phyloP scores from a whole-genome alignment of 2,888 invertebrate species.

The Callyntrura guangdongensis region DNA sequence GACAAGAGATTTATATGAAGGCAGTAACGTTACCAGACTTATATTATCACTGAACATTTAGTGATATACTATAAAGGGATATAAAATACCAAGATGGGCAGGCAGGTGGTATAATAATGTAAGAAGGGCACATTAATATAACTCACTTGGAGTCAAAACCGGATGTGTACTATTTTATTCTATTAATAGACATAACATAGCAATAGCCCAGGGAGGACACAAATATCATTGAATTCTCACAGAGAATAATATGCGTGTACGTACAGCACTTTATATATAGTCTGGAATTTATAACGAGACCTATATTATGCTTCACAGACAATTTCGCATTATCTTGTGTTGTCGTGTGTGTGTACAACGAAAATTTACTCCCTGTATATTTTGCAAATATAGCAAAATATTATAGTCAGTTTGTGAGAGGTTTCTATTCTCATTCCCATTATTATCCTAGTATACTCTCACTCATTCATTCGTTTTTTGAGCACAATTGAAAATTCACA shows the following conservation, averaged over 20 bases:
- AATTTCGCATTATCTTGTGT: constrained; percentile 23
- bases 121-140: constrained; percentile 68
- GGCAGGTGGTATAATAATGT: constrained; percentile 78
- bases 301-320: not conserved
- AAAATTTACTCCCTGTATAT: constrained; percentile 16
- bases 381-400: not conserved
- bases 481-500: constrained; percentile 34
- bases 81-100: constrained; percentile 62
- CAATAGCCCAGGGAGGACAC: constrained; percentile 25
- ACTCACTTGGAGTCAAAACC: constrained; percentile 72
- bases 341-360: constrained; percentile 7
- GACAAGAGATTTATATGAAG: not conserved
- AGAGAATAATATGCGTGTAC: not conserved
- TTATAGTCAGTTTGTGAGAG: constrained; percentile 9
- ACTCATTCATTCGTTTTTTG: constrained; percentile 24
- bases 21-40: too few relatives aligned
- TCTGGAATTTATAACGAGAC: too few relatives aligned
- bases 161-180: constrained; percentile 68
- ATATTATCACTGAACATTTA: not conserved
- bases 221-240: constrained; percentile 42
- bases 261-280: not conserved
- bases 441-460: constrained; percentile 22
- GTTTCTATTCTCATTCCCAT: not conserved
- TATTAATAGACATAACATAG: constrained; percentile 74
- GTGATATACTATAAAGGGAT: not conserved